A percentile compares a stretch with the other conserved stretches of the same genome.
Conservation (phyloP, 2,888 invertebrate genomes). For the Fragum sueziense region DNA sequence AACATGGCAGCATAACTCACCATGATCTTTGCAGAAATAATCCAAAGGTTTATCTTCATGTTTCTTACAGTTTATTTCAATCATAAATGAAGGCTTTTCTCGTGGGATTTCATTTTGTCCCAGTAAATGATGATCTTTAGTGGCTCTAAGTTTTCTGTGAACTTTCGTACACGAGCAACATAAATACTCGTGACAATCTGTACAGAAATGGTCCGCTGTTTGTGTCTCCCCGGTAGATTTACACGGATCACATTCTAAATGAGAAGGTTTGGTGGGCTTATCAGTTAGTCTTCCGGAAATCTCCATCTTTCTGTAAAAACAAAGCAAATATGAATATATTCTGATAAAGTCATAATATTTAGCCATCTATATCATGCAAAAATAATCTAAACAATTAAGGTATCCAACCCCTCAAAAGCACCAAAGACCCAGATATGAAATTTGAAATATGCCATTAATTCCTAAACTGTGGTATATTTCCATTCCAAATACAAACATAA, state of each 20-base stretch:
- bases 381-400: no score
- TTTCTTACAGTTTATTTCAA: not conserved
- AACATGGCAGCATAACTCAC: not conserved
- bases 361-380: no score
- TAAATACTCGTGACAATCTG: constrained; percentile 2
- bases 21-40: not conserved
- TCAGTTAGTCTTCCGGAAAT: not conserved
- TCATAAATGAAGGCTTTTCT: not conserved
- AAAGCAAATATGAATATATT: no score
- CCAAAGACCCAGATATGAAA: no score
- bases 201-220: not conserved
- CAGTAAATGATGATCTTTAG: not conserved
- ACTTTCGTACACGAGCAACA: not conserved
- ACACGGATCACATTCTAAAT: not conserved
- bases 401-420: no score
- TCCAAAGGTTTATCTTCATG: not conserved
- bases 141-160: not conserved
- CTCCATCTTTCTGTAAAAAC: no score
- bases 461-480: no score
- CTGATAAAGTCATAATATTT: no score
- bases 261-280: not conserved
- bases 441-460: no score
- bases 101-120: not conserved
- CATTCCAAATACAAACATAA: no score
- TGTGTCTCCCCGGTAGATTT: not conserved